Base-by-base conservation (phyloP, 2,797 vertebrate species). In the Muscicapa comitata region DNA sequence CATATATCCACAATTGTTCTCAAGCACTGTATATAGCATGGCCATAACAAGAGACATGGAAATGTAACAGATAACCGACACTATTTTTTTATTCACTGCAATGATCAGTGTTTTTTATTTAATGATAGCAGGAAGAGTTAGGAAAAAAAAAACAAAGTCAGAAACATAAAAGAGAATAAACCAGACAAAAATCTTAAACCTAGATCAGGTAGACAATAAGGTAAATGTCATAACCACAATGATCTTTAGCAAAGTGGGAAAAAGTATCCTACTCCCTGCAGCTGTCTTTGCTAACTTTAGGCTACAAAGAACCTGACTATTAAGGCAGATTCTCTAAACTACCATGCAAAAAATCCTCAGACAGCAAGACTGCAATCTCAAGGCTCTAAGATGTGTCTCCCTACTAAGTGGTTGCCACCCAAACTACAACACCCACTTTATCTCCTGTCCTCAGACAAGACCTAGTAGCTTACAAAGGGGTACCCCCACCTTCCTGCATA, bases 351-450 rank as follows among this genome's bases (percentile, higher is more conserved):
- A 94, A 81, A 6, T 80, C 65, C 23, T 80, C 18, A 25, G 48
- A 86, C 25, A 66, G 42, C 29, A 73, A 66, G 73, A 54, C 29
- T 18, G 4, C 54, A 53, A 47, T 79, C 55, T 87, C 67, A 74
- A 54, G n/a, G 50, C 35, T 57, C 5, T 38, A 77, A 55, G 12
- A 66, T 9, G 7, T 35, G 10, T 66, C 63, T n/a, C 43, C 66
- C 58, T 66, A 6, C 23, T 24, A 76, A 55, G 28, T 31, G 38
- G 17, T 28, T 81, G 71, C 63, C 65, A 72, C 45, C 57, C 9
- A 2, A 67, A 54, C 45, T 83, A 7, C 68, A 88, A 85, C 93
- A 79, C 95, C 82, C 88, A 54, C 57, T 78, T 96, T 96, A 97
- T 97, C 97, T 86, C 38, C 26, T 35, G 24, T 59, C 45, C 62